Base-by-base conservation (phyloP, 2,888 invertebrate genomes). In the Polydrusus pterygomalis region DNA sequence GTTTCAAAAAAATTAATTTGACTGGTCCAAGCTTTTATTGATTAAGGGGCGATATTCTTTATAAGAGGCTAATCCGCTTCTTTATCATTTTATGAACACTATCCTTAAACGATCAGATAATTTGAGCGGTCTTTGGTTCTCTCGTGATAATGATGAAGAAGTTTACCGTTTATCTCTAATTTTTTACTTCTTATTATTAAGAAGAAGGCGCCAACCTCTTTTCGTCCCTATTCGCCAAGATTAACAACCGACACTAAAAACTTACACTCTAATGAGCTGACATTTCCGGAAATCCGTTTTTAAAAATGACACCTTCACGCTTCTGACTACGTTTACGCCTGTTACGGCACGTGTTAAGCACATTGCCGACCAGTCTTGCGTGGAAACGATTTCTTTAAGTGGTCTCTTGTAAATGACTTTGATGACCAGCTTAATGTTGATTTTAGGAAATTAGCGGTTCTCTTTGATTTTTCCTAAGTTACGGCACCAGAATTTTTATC, bases 281-380 rank as follows among this genome's bases (percentile, higher is more conserved):
- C 73, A 58, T 60, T 67, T 73, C 73, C 73, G 67, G 73, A 73
- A 67, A 68, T 60, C 40, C 10, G 5, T 70, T 43, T 65, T 25
- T 17, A 60, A 62, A 72, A 56, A 51, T 18, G 73, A 67, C 58
- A 54, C 67, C 68, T 73, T 73, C 73, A 73, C 60, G 73, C 64
- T 62, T 11, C 49, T 67, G 47, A 34, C 40, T 60, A 40, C 38
- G 49, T 70, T 63, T 15, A 70, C 54, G 70, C 63, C 62, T 38
- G 38, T 67, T 67, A 38, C 1, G 56, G 62, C 73, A 73, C 73
- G 73, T 73, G 73, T 51, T 60, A 45, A 68, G 51, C 67, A 73
- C 68, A 49, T 60, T 73, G 73, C 56, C 20, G 64, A 34, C 20
- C 72, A 56, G 64, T 64, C 64, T 64, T 65, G 72, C 72, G 54